A percentile compares a stretch with the other conserved stretches of the same genome.
These are phyloP conservation scores for Pyxicephalus adspersus DNA, from an alignment of 2,113 vertebrate genomes.

Conservation along the genomic window DNA sequence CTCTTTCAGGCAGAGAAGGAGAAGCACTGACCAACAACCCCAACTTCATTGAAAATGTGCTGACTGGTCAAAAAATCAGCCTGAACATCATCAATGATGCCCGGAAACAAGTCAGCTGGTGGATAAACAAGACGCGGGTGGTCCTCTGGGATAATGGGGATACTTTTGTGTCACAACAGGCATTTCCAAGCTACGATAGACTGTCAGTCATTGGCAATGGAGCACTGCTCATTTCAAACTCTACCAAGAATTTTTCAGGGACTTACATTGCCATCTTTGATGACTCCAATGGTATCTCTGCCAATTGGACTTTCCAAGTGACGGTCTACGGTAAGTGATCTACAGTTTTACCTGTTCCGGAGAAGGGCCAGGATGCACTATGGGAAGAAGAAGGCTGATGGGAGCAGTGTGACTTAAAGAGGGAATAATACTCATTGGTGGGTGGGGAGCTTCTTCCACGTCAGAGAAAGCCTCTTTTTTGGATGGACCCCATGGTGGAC, in stretches of 20 bases:
- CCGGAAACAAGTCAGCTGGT: background rate
- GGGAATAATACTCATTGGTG: too few relatives aligned
- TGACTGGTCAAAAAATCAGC: background rate
- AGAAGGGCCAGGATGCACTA: too few relatives aligned
- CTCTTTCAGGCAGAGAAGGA: background rate
- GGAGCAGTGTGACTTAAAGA: too few relatives aligned
- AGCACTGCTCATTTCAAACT: background rate
- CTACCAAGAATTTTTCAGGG: background rate
- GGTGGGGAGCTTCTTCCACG: too few relatives aligned
- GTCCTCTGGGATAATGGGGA: background rate
- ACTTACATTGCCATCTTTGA: background rate
- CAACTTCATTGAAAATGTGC: background rate
- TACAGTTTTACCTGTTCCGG: too few relatives aligned
- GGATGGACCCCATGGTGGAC: too few relatives aligned
- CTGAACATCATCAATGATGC: background rate
- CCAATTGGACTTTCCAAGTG: background rate
- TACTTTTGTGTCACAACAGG: too few relatives aligned
- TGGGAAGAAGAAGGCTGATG: too few relatives aligned
- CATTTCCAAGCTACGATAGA: background rate
- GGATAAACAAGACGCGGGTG: background rate
- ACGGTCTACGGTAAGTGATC: conserved; percentile 16
- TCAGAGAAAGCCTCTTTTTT: too few relatives aligned
- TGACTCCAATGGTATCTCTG: background rate
- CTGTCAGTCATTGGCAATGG: background rate
- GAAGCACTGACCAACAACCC: background rate